A percentile compares a stretch with the other conserved stretches of the same genome.
phyloP scores from a whole-genome alignment of 2,888 invertebrate genomes.

The Orthonychiurus folsomi region DNA sequence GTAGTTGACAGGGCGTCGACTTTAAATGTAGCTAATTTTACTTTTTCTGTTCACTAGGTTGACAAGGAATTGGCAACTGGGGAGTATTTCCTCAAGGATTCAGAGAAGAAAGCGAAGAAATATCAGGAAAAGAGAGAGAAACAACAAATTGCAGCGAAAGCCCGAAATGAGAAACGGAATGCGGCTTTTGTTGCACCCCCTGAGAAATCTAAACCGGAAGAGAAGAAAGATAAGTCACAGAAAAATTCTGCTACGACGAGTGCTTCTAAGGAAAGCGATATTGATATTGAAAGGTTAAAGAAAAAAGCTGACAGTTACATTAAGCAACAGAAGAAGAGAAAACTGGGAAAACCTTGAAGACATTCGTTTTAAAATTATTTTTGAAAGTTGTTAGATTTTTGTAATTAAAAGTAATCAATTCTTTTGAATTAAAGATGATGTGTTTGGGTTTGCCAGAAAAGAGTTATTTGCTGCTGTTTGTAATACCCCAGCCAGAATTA shows the following conservation, averaged over 20 bases:
- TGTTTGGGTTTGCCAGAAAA: too few relatives aligned
- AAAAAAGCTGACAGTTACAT: slow-evolving; percentile 61
- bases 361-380: too few relatives aligned
- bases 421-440: too few relatives aligned
- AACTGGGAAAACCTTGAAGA: too few relatives aligned
- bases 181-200: slow-evolving; percentile 73
- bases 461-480: too few relatives aligned
- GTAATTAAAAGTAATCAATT: too few relatives aligned
- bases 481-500: too few relatives aligned
- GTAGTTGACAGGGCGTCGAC: background rate
- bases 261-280: slow-evolving; percentile 42
- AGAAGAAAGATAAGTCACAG: slow-evolving; percentile 23
- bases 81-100: slow-evolving; percentile 89
- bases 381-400: too few relatives aligned
- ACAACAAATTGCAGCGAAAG: slow-evolving; percentile 62
- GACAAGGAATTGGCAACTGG: slow-evolving; percentile 90
- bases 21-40: background rate
- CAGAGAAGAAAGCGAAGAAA: slow-evolving; percentile 62
- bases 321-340: slow-evolving; percentile 36
- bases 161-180: slow-evolving; percentile 65
- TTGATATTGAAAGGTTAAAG: slow-evolving; percentile 65
- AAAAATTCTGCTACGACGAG: slow-evolving; percentile 31
- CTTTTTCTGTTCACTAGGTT: slow-evolving; percentile 25
- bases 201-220: slow-evolving; percentile 47
- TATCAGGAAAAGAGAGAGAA: slow-evolving; percentile 68